phyloP scores from a whole-genome alignment of 2,797 vertebrate species.

The Leptodactylus fallax region DNA sequence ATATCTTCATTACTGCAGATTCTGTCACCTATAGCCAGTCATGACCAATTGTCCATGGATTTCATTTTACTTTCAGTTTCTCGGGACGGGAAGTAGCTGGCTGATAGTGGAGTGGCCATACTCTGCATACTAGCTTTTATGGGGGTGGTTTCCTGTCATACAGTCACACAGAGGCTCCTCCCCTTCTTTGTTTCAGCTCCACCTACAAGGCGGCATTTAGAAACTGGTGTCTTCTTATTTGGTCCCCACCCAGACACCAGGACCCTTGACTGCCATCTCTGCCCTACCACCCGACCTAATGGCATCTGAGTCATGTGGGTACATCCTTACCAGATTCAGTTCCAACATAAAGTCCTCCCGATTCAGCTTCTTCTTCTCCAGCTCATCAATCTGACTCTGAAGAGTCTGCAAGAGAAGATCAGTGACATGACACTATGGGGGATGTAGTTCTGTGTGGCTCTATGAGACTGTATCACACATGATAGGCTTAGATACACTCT shows the following conservation, averaged over 20 bases:
- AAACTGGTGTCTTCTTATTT: too few relatives aligned
- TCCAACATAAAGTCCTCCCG: slow-evolving; percentile 63
- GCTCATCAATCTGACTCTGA: slow-evolving; percentile 43
- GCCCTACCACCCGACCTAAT: background rate
- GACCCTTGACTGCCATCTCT: too few relatives aligned
- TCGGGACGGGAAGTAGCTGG: background rate
- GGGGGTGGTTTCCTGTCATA: background rate
- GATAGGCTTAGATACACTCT: background rate
- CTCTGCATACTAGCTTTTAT: background rate
- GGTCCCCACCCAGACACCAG: background rate
- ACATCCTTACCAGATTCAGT: slow-evolving; percentile 65
- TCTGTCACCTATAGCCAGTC: too few relatives aligned
- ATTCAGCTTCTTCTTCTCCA: slow-evolving; percentile 67
- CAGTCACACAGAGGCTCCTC: background rate
- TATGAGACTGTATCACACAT: background rate
- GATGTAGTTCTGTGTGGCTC: too few relatives aligned
- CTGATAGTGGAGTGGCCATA: background rate
- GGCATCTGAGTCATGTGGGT: background rate
- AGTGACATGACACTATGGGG: background rate
- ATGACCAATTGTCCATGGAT: too few relatives aligned
- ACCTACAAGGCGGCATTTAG: too few relatives aligned
- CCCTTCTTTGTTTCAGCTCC: background rate
- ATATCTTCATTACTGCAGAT: background rate
- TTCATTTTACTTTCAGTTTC: background rate
- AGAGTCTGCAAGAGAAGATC: slow-evolving; percentile 59